These are phyloP conservation scores for Andinoacara biseriatus DNA, from an alignment of 2,113 vertebrate genomes.

Conservation along the genomic window DNA sequence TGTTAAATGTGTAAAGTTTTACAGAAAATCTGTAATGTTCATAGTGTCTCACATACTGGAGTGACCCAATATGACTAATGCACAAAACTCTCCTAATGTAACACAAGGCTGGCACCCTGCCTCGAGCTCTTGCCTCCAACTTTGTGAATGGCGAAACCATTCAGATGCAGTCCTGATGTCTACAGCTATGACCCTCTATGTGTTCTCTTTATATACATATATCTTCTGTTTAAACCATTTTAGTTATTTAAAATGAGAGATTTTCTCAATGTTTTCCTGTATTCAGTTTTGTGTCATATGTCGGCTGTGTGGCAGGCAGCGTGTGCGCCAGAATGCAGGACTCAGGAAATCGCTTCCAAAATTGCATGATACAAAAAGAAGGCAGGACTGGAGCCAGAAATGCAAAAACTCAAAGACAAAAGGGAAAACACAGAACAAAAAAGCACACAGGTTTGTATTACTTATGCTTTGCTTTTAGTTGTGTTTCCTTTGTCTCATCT, in stretches of 20 bases:
- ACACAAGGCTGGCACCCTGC: conserved; percentile 25
- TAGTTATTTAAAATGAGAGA: background rate
- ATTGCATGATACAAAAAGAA: too few species aligned
- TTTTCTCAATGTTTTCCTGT: background rate
- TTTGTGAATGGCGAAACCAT: background rate
- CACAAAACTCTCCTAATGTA: conserved; percentile 15
- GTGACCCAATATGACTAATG: conserved; percentile 18
- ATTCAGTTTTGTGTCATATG: background rate
- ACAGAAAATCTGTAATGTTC: background rate
- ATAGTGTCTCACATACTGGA: background rate
- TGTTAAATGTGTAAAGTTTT: background rate
- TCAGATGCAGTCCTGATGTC: background rate
- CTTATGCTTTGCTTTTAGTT: too few species aligned
- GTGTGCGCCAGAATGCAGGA: too few species aligned
- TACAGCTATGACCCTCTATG: background rate
- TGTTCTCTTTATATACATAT: background rate
- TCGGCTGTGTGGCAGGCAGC: too few species aligned
- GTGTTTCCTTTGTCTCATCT: too few species aligned
- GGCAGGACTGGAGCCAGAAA: too few species aligned
- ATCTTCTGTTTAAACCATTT: background rate
- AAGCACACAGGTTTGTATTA: too few species aligned
- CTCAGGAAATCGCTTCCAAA: too few species aligned
- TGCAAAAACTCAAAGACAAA: too few species aligned
- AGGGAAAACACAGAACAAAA: too few species aligned
- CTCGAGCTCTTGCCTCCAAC: background rate